Percentiles rank a stretch among this genome's conserved stretches.
phyloP scores from a whole-genome alignment of 2,888 invertebrate species.

The Latheticus oryzae region DNA sequence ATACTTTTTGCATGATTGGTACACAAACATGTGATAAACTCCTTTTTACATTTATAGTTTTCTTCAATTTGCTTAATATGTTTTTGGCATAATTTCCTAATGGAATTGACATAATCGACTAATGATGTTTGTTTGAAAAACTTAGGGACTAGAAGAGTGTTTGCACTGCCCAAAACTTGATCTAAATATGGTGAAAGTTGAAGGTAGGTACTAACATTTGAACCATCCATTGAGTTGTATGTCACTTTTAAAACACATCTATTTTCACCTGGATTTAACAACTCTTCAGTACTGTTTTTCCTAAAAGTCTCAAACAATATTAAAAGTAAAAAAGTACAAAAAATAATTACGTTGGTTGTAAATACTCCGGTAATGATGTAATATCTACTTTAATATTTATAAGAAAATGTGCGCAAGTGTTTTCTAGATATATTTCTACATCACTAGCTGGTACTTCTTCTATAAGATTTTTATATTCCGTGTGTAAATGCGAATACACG shows the following conservation, averaged over 20 bases:
- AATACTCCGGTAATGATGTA: conserved; percentile 70
- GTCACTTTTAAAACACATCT: conserved; percentile 54
- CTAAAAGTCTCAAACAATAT: no score
- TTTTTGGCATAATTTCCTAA: conserved; percentile 67
- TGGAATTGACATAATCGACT: conserved; percentile 71
- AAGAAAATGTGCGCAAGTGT: conserved; percentile 71
- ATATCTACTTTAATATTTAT: conserved; percentile 72
- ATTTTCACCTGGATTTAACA: conserved; percentile 54
- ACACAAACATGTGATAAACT: conserved; percentile 65
- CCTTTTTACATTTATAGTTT: conserved; percentile 64
- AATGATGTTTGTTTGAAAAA: conserved; percentile 62
- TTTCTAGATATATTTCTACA: conserved; percentile 75
- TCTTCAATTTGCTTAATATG: conserved; percentile 63
- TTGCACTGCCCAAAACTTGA: conserved; percentile 64
- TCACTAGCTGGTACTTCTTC: conserved; percentile 64
- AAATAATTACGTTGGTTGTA: conserved; percentile 52
- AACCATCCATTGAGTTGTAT: conserved; percentile 60
- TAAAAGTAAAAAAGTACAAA: not conserved
- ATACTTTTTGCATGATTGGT: conserved; percentile 63
- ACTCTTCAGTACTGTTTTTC: conserved; percentile 30
- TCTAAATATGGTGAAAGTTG: conserved; percentile 68
- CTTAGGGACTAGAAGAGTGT: conserved; percentile 64
- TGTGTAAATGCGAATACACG: conserved; percentile 68
- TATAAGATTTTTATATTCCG: conserved; percentile 75
- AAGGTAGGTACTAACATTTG: conserved; percentile 63